Conservation (phyloP, 2,797 vertebrate genomes). For the Zalophus californianus region DNA sequence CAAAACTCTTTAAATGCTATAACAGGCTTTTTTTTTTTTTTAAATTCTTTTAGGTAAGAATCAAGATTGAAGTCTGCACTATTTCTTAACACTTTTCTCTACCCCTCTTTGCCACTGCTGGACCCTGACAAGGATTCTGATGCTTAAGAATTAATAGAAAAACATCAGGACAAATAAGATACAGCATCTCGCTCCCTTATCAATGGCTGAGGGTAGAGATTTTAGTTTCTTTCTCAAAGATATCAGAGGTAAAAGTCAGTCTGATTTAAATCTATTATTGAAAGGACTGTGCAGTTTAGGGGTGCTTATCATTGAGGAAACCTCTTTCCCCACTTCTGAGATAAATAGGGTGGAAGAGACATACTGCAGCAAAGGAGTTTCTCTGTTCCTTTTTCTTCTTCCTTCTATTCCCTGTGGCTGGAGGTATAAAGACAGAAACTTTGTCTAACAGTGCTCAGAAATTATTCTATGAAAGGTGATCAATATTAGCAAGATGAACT, state of each 20-base stretch:
- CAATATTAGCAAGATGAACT: not conserved
- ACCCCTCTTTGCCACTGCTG: not conserved
- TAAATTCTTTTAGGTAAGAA: constrained; percentile 7
- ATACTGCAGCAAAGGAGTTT: not conserved
- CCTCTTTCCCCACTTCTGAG: not conserved
- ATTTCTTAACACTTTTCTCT: not conserved
- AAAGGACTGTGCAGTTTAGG: not conserved
- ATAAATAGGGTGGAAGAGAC: not conserved
- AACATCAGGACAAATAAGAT: not conserved
- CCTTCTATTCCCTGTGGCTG: not conserved
- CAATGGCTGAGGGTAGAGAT: not conserved
- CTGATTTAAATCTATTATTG: constrained; percentile 12
- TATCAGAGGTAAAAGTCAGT: not conserved
- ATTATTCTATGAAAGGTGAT: not conserved
- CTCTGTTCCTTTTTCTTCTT: not conserved
- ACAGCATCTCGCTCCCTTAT: not conserved
- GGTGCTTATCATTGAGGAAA: not conserved
- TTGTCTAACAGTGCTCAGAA: not conserved
- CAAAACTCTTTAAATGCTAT: constrained; percentile 60
- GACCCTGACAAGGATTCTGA: not conserved
- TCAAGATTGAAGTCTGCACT: not conserved
- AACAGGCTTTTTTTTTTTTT: not conserved
- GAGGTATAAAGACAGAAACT: not conserved
- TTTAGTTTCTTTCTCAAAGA: not conserved
- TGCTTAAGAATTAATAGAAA: not conserved